Percentiles rank a stretch among this genome's conserved stretches.
Conservation (phyloP, 1,140 invertebrate species). For the Colletes gigas region DNA sequence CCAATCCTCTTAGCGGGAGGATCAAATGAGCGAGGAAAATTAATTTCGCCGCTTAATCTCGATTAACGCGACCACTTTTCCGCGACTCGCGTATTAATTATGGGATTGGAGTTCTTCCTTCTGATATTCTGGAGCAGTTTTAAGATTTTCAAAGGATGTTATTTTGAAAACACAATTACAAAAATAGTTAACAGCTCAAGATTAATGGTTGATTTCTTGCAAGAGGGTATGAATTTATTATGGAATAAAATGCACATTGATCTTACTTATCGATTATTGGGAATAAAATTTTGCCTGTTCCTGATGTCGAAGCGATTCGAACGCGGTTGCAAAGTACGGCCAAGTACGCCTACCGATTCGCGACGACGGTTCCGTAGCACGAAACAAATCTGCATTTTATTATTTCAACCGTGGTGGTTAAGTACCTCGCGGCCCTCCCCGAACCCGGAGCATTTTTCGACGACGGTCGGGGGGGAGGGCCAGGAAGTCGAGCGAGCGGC, state of each 20-base stretch:
- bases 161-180: too few relatives aligned
- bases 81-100: not conserved
- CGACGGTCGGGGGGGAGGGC: slow-evolving; percentile 19
- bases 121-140: too few relatives aligned
- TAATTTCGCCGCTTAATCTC: slow-evolving; percentile 33
- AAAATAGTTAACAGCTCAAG: too few relatives aligned
- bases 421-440: slow-evolving; percentile 42
- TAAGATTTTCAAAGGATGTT: too few relatives aligned
- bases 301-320: too few relatives aligned
- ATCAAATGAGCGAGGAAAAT: slow-evolving; percentile 35
- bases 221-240: too few relatives aligned
- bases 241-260: too few relatives aligned
- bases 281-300: too few relatives aligned
- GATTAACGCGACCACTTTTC: slow-evolving; percentile 12
- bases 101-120: too few relatives aligned
- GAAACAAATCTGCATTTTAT: slow-evolving; percentile 76
- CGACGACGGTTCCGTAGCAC: slow-evolving; percentile 19
- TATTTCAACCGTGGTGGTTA: slow-evolving; percentile 75
- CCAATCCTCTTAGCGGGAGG: slow-evolving; percentile 34
- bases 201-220: too few relatives aligned
- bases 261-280: too few relatives aligned
- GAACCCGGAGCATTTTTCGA: slow-evolving; percentile 27
- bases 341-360: not conserved
- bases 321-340: too few relatives aligned
- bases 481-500: slow-evolving; percentile 67